Evolutionary conservation across 1,140 invertebrate species (phyloP).

Genomic region (Saccostrea cuccullata): DNA sequence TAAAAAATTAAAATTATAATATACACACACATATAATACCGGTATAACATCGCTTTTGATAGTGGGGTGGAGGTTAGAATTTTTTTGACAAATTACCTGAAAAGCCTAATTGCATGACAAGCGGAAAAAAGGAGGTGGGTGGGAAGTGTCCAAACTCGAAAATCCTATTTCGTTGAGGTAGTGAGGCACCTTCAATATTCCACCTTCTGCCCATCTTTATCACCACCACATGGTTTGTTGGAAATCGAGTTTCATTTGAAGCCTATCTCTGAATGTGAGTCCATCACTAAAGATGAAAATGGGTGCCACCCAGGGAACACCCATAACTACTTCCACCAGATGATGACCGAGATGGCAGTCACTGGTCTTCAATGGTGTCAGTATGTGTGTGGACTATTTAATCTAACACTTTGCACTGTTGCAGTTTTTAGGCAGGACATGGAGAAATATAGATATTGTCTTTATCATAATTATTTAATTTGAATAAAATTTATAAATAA

Average conservation of each 20-base stretch:
- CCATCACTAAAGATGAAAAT: neutral
- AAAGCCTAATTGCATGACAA: too few relatives aligned
- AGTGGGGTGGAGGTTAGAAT: too few relatives aligned
- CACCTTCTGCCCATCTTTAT: too few relatives aligned
- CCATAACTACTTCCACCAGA: slow-evolving; percentile 4
- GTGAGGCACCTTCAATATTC: too few relatives aligned
- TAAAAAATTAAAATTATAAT: too few relatives aligned
- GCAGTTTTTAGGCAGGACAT: neutral
- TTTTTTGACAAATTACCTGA: too few relatives aligned
- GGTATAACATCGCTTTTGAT: too few relatives aligned
- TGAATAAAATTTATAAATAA: neutral
- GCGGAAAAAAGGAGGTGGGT: too few relatives aligned
- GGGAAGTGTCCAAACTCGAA: too few relatives aligned
- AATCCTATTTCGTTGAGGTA: too few relatives aligned
- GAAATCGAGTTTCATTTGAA: neutral
- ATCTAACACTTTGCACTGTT: neutral
- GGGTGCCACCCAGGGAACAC: neutral
- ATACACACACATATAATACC: too few relatives aligned
- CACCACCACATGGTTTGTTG: neutral
- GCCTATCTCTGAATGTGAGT: neutral
- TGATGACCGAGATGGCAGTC: slow-evolving; percentile 40
- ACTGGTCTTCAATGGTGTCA: slow-evolving; percentile 34
- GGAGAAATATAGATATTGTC: neutral
- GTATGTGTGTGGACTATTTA: neutral
- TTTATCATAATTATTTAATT: slow-evolving; percentile 8